Evolutionary conservation across 2,113 vertebrate genomes (phyloP).

Genomic region (Labrus mixtus): DNA sequence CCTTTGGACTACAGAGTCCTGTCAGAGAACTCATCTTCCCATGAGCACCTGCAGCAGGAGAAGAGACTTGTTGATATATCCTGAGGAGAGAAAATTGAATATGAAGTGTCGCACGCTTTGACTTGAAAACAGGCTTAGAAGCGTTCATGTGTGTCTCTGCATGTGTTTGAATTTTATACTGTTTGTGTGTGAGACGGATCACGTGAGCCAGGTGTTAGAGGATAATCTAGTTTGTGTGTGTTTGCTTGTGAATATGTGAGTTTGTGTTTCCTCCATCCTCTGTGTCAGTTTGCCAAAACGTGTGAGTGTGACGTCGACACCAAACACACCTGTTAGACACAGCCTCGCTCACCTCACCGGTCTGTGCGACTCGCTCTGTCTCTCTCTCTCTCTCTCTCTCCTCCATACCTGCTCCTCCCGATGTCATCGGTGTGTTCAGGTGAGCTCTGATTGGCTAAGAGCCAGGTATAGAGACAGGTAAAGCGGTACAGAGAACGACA

Average conservation of each 20-base stretch:
- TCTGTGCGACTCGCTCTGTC: constrained; percentile 5
- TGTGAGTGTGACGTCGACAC: constrained; percentile 17
- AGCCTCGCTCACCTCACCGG: constrained; percentile 33
- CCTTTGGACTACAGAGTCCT: constrained; percentile 12
- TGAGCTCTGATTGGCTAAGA: constrained; percentile 48
- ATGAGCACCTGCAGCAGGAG: not conserved
- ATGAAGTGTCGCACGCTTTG: no score
- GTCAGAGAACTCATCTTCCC: not conserved
- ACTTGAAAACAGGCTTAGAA: no score
- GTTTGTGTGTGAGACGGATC: not conserved
- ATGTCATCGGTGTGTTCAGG: constrained; percentile 45
- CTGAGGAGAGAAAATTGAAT: not conserved
- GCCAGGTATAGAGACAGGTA: not conserved
- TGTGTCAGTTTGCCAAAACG: constrained; percentile 32
- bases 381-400: constrained; percentile 10
- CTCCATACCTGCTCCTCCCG: constrained; percentile 18
- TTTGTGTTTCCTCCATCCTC: constrained; percentile 18
- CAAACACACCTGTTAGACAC: constrained; percentile 52
- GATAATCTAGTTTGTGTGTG: not conserved
- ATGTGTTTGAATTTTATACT: not conserved
- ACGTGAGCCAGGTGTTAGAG: constrained; percentile 7
- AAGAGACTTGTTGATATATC: not conserved
- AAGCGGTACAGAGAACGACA: not conserved
- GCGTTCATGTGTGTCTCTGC: no score
- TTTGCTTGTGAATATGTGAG: not conserved